A percentile compares a stretch with the other conserved stretches of the same genome.
phyloP scores from a whole-genome alignment of 2,113 vertebrate genomes.

The Lasiurus borealis region DNA sequence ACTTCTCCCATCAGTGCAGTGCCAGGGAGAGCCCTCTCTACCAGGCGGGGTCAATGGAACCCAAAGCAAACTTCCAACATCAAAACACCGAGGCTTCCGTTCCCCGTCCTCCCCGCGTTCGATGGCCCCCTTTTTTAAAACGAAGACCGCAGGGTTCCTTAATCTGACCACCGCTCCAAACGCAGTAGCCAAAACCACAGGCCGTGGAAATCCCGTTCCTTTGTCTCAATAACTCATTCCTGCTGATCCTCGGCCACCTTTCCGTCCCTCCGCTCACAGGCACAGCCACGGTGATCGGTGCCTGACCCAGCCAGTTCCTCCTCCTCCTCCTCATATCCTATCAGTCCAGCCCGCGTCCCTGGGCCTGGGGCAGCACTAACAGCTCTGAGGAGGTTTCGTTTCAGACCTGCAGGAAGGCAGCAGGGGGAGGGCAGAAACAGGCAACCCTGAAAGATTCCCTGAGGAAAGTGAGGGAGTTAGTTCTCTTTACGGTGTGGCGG shows the following conservation, averaged over 20 bases:
- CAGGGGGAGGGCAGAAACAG: not conserved
- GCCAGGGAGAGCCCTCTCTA: not conserved
- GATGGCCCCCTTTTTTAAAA: not conserved
- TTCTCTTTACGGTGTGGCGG: not conserved
- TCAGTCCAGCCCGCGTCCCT: too few species aligned
- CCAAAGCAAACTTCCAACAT: not conserved
- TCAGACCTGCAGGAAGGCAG: not conserved
- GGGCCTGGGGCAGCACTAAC: not conserved
- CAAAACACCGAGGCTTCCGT: not conserved
- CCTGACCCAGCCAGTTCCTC: not conserved
- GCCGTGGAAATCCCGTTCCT: not conserved
- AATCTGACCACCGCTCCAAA: not conserved
- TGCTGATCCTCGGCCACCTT: not conserved
- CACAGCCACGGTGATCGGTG: not conserved
- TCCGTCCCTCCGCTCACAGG: too few species aligned
- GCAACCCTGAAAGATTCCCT: not conserved
- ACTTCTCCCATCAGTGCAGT: not conserved
- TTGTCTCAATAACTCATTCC: not conserved
- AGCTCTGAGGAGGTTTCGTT: not conserved
- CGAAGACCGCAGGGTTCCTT: not conserved
- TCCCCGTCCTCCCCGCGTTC: not conserved
- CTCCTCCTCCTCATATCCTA: not conserved
- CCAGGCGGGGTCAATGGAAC: not conserved
- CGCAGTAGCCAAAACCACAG: not conserved
- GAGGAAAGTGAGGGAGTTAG: not conserved